Evolutionary conservation across 2,888 invertebrate species (phyloP).

Genomic region (Brenthis hecate): DNA sequence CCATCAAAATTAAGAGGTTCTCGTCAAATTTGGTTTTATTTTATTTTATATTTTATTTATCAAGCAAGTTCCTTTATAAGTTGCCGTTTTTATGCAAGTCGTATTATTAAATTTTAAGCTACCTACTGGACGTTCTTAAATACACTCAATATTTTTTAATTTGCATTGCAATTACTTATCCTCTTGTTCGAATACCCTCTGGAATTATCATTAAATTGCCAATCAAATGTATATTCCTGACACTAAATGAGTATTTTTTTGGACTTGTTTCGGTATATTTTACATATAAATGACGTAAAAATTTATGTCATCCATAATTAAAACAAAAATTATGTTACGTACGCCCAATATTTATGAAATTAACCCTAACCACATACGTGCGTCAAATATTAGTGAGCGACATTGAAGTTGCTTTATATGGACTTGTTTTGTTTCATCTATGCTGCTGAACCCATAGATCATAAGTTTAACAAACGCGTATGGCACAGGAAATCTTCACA

Average conservation of each 20-base stretch:
- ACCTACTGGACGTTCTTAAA: background rate
- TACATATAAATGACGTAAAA: background rate
- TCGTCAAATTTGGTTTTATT: constrained; percentile 35
- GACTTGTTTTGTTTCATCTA: constrained; percentile 70
- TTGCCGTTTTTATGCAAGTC: constrained; percentile 34
- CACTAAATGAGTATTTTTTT: too few species aligned
- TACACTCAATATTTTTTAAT: background rate
- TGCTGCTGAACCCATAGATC: constrained; percentile 58
- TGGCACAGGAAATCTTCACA: constrained; percentile 75
- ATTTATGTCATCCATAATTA: background rate
- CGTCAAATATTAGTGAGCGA: constrained; percentile 54
- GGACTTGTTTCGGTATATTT: background rate
- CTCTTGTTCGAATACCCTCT: background rate
- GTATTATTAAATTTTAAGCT: constrained; percentile 24
- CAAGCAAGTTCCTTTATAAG: constrained; percentile 38
- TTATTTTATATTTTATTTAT: constrained; percentile 36
- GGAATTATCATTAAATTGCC: background rate
- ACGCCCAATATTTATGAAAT: constrained; percentile 21
- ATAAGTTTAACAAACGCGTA: constrained; percentile 46
- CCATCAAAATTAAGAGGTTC: constrained; percentile 39
- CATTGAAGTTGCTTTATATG: constrained; percentile 63
- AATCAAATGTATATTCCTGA: background rate
- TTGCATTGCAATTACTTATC: background rate
- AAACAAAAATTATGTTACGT: background rate
- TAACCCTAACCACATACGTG: constrained; percentile 29